Base-by-base conservation (phyloP, 2,113 vertebrate genomes). In the Pan paniscus region DNA sequence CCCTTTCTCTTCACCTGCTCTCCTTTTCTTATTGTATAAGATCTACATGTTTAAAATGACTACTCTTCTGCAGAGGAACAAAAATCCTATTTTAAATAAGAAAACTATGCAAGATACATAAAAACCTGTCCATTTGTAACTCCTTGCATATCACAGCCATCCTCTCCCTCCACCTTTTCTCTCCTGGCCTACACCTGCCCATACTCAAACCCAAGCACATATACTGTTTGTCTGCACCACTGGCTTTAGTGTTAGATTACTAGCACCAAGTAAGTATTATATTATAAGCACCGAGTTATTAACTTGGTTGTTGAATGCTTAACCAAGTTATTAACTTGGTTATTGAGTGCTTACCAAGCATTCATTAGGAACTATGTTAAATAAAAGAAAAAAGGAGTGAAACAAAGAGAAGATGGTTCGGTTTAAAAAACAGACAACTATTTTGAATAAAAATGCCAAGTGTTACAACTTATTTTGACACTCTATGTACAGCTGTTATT, bases 401-500 rank as follows among this genome's bases (percentile, higher is more conserved):
- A 13, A 25, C 17, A 90, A 48, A 80, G 23, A 57, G 35, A 43
- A 22, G 8, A 43, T 35, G 22, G 27, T 80, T 73, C 50, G 1
- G 2, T 23, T 68, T 76, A 75, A 38, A 85, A 68, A 67, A 32
- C 22, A 70, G 17, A 38, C 6, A 50, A 67, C 13, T 22, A 38
- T 57, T 64, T 59, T 85, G 22, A 93, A 72, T 30, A 22, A 82
- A 93, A 72, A 88, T 73, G 70, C 72, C 23, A 88, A n/a, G 12
- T n/a, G 5, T 64, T 91, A 30, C 32, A 95, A 93, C 38, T 73
- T 88, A 48, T 32, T 57, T 12, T 43, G 11, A 32, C 32, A 72
- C 2, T 72, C n/a, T 5, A 38, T 11, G 6, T 55, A 73, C 70
- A 52, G 22, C 11, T 38, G 7, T 89, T 78, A 92, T 52, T 89